These are phyloP conservation scores for Sialis fuliginosa DNA, from an alignment of 2,888 invertebrate genomes.

Conservation along the genomic window DNA sequence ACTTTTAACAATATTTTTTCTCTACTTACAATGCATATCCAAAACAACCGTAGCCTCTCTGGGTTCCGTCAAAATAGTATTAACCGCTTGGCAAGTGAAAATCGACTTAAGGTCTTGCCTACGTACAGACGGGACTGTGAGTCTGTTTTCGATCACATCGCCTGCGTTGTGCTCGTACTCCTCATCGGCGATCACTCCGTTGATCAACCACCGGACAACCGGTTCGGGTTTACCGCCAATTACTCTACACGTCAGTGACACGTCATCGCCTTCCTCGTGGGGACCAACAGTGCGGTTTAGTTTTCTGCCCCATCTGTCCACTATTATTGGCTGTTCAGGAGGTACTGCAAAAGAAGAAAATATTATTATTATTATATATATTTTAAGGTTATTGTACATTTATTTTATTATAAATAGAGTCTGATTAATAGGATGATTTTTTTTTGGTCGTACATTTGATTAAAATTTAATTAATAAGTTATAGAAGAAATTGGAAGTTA, in stretches of 20 bases:
- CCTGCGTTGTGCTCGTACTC: constrained; percentile 57
- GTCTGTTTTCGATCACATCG: constrained; percentile 71
- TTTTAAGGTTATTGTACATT: too few species aligned
- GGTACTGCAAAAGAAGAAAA: constrained; percentile 45
- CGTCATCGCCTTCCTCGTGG: constrained; percentile 71
- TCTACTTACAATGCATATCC: constrained; percentile 61
- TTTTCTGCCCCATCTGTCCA: constrained; percentile 69
- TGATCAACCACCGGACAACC: constrained; percentile 65
- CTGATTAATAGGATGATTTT: too few species aligned
- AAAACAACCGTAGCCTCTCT: constrained; percentile 57
- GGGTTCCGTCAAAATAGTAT: constrained; percentile 66
- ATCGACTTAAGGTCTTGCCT: constrained; percentile 69
- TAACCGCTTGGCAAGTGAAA: constrained; percentile 75
- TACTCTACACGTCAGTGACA: constrained; percentile 70
- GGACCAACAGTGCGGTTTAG: constrained; percentile 70
- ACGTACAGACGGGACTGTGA: constrained; percentile 54
- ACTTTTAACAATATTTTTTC: not conserved
- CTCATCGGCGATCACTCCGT: constrained; percentile 68
- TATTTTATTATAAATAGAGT: too few species aligned
- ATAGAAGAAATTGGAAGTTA: too few species aligned
- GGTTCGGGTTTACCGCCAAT: constrained; percentile 76
- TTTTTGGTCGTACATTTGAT: too few species aligned
- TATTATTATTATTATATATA: too few species aligned
- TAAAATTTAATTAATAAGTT: too few species aligned
- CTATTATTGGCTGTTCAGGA: constrained; percentile 69